Base-by-base conservation (phyloP, 2,888 invertebrate species). In the Pachydiplax longipennis region DNA sequence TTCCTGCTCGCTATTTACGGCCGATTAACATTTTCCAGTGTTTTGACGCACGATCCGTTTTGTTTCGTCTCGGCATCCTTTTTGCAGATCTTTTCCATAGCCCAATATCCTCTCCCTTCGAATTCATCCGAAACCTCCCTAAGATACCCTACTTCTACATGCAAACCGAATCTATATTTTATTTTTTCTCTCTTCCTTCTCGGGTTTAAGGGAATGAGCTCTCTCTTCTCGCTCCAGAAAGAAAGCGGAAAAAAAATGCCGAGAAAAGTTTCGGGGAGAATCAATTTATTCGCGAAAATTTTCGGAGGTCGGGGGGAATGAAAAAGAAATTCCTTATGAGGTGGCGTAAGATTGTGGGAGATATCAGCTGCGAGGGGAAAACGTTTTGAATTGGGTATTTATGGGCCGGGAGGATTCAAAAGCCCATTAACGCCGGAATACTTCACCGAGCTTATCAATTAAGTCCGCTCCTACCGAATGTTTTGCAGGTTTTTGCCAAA, bases 271-370 rank as follows among this genome's bases (percentile, higher is more conserved):
- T 37, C 31, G 25, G 65, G 12, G 87, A n/a, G 87, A 87, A 87
- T 87, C 87, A 87, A 87, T 87, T 87, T 87, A 87, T 87, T 87
- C 87, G 87, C 87, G 87, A 87, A 87, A 73, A 87, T 87, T 87
- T 87, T 61, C 61, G 18, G 87, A 61, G 83, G 83, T 58, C 53
- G 3, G 53, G 81, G 15, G 44, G n/a, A 48, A 53, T 22, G 12
- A 31, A 31, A 13, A 31, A 37, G n/a, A 65, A 37, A 31, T 65
- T 65, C 61, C 61, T 65, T 37, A 37, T 87, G 37, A 61, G 87
- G 87, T 40, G 87, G 87, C 31, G 73, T 73, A 61, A 87, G 87
- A 87, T 87, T 37, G 87, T 65, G 87, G 35, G 87, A 31, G 87
- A 87, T 87, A 87, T 65, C 61, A 65, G 87, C 87, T 65, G 37